A percentile compares a stretch with the other conserved stretches of the same genome.
Evolutionary conservation across 2,113 vertebrate species (phyloP).

Genomic region (Syngnathus floridae): DNA sequence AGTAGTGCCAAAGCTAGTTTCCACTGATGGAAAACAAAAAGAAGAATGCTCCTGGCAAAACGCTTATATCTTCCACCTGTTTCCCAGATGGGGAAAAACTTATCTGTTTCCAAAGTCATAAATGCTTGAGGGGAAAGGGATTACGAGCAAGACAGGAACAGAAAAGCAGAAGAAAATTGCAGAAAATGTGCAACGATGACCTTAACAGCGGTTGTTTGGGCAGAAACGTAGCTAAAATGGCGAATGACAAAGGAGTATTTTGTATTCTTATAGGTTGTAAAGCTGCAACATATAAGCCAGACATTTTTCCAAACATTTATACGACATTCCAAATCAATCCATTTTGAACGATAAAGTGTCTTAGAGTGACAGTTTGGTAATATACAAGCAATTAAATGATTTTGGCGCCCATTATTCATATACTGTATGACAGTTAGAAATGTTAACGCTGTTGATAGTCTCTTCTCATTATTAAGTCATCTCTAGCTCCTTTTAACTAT

Average conservation of each 20-base stretch:
- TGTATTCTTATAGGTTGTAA: background rate
- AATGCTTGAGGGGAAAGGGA: constrained; percentile 3
- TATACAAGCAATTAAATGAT: too few relatives aligned
- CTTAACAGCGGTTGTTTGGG: background rate
- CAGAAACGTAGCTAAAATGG: background rate
- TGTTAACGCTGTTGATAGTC: too few relatives aligned
- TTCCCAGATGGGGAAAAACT: background rate
- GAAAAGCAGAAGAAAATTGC: background rate
- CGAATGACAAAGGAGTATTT: background rate
- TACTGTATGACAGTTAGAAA: background rate
- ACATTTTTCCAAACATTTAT: too few relatives aligned
- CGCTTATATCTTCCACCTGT: constrained; percentile 9
- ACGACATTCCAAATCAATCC: too few relatives aligned
- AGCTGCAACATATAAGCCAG: background rate
- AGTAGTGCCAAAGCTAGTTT: constrained; percentile 3
- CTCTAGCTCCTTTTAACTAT: constrained; percentile 9
- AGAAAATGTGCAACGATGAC: background rate
- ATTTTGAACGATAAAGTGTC: too few relatives aligned
- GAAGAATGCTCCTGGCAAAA: constrained; percentile 10
- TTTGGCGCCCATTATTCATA: too few relatives aligned
- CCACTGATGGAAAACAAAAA: constrained; percentile 6
- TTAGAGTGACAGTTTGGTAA: too few relatives aligned
- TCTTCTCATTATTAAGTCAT: constrained; percentile 23
- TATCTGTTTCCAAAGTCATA: constrained; percentile 11
- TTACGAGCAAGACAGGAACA: background rate